Evolutionary conservation across 2,113 vertebrate species (phyloP), one percentile per base, ranked within the genome.

Genomic region (Psittacus erithacus): DNA sequence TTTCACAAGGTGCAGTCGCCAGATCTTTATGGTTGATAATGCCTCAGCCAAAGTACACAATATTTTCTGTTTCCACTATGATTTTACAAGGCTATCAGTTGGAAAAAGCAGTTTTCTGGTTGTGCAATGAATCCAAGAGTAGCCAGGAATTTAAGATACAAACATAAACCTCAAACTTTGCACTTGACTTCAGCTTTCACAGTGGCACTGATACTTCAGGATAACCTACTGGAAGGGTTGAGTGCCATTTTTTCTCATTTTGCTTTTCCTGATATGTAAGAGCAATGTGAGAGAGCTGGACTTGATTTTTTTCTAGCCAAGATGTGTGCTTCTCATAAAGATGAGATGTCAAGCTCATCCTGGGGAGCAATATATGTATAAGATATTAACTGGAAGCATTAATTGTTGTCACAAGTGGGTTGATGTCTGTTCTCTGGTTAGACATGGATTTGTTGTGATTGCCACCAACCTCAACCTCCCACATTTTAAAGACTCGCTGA

Each of bases 11-110:
- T 88, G 71, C 79, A 43, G 38, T 82, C 92, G 90, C 92, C 91
- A 96, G 91, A 93, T 96, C 93, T 94, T 95, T 91, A 86, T 70
- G 78, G 86, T 63, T 95, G 64, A 68, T 41, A 74, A 79, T 39
- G 19, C 20, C 70, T 70, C 81, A 93, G 92, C 93, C 92, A 96
- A 96, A 90, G 80, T 93, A 93, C 93, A 91, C 63, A 80, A 20
- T 28, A 39, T 74, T 81, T 96, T 92, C 49, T 88, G 43, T 80
- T 95, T 94, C 92, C 94, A 95, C 28, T 74, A 41, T 49, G 73
- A 74, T 50, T 88, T 93, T 50, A 47, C 82, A 94, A 95, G 86
- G 84, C 78, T 86, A 47, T 73, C 3, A 1, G 55, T 25, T 88
- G 44, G 69, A 75, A 95, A 95, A 95, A 88, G 50, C 69, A 80